These are phyloP conservation scores for Sebastiscus tertius DNA, from an alignment of 2,797 vertebrate species.

Conservation along the genomic window DNA sequence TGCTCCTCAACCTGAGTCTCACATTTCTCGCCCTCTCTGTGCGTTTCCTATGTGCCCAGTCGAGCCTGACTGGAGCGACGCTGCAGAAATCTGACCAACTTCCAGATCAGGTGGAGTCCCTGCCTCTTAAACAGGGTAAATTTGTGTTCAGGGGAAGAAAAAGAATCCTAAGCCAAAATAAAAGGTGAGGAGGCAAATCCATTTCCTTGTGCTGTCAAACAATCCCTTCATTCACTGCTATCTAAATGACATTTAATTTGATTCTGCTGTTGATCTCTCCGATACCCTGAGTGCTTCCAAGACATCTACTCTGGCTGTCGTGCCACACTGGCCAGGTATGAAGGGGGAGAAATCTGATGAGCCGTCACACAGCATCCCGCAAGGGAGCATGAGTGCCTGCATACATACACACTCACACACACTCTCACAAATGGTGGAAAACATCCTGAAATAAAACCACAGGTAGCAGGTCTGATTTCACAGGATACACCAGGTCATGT, in stretches of 20 bases:
- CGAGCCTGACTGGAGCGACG: slow-evolving; percentile 77
- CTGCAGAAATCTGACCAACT: slow-evolving; percentile 81
- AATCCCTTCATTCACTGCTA: slow-evolving; percentile 84
- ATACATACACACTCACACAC: slow-evolving; percentile 26
- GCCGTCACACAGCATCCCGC: slow-evolving; percentile 72
- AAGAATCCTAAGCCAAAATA: slow-evolving; percentile 82
- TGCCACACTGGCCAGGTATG: slow-evolving; percentile 75
- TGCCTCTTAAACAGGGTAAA: slow-evolving; percentile 79
- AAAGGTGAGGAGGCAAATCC: slow-evolving; percentile 84
- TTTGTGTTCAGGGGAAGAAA: slow-evolving; percentile 77
- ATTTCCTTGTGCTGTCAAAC: slow-evolving; percentile 83
- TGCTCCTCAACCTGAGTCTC: slow-evolving; percentile 76
- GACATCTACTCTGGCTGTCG: slow-evolving; percentile 78
- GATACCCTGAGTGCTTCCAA: slow-evolving; percentile 84
- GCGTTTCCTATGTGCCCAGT: slow-evolving; percentile 80
- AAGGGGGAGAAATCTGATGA: slow-evolving; percentile 79
- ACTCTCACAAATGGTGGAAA: slow-evolving; percentile 69
- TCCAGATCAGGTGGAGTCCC: slow-evolving; percentile 82
- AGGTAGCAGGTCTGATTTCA: slow-evolving; percentile 80
- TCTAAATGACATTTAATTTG: slow-evolving; percentile 89
- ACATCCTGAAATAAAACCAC: slow-evolving; percentile 87
- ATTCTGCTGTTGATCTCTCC: slow-evolving; percentile 84
- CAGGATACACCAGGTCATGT: slow-evolving; percentile 80
- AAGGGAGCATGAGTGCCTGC: slow-evolving; percentile 31
- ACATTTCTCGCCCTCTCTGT: slow-evolving; percentile 79